A percentile compares a stretch with the other conserved stretches of the same genome.
Conservation (phyloP, 1,140 invertebrate species). For the Eupristina koningsbergeri region DNA sequence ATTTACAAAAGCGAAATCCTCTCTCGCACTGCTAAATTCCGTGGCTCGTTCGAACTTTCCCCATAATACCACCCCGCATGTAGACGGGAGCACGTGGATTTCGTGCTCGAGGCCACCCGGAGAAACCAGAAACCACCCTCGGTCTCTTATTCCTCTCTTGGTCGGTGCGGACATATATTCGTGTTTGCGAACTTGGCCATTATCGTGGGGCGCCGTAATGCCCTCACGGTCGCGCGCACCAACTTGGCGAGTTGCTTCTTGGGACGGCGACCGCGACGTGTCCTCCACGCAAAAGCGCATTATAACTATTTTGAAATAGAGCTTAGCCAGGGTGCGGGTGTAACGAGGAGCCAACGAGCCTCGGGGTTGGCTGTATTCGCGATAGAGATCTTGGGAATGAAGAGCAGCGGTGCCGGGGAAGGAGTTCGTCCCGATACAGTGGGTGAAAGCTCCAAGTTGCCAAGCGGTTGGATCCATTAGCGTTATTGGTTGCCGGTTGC, state of each 20-base stretch:
- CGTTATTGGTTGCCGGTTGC: conserved; percentile 31
- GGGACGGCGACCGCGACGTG: background rate
- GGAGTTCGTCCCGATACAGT: background rate
- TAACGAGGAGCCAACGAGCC: background rate
- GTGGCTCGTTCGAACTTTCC: conserved; percentile 15
- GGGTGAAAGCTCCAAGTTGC: background rate
- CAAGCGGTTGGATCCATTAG: conserved; percentile 21
- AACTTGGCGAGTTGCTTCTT: background rate
- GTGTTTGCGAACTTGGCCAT: conserved; percentile 28
- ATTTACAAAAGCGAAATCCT: conserved; percentile 28
- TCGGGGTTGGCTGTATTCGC: background rate
- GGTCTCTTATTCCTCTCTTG: background rate
- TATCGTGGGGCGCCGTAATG: background rate
- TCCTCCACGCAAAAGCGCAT: conserved; percentile 12
- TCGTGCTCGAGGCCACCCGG: background rate
- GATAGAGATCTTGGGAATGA: conserved; percentile 8
- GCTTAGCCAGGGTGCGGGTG: background rate
- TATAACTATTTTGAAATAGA: conserved; percentile 30
- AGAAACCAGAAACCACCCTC: background rate
- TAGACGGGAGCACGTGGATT: background rate
- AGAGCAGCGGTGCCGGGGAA: background rate
- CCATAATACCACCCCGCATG: conserved; percentile 14
- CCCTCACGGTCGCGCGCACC: background rate
- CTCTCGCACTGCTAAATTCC: conserved; percentile 6
- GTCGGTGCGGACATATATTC: background rate